Evolutionary conservation across 2,797 vertebrate genomes (phyloP).

Genomic region (Falco peregrinus): DNA sequence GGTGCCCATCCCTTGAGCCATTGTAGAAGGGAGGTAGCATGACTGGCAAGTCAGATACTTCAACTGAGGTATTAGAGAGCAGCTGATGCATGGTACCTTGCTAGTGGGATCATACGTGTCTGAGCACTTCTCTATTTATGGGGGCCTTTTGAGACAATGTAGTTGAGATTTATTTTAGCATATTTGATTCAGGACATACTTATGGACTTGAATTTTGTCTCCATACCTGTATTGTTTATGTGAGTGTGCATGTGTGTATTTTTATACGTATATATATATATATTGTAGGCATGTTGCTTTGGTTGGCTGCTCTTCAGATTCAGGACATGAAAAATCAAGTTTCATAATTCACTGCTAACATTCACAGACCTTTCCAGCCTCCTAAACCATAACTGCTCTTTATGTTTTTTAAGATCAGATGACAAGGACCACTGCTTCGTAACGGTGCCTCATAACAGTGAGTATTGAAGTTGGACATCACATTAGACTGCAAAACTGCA

Average conservation of each 20-base stretch:
- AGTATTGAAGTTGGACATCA: background rate
- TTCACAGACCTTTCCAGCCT: slow-evolving; percentile 11
- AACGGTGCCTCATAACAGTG: background rate
- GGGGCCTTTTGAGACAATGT: background rate
- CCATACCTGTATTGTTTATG: background rate
- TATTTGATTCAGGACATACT: background rate
- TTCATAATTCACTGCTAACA: slow-evolving; percentile 20
- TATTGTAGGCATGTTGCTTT: background rate
- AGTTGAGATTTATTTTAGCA: background rate
- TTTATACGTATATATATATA: background rate
- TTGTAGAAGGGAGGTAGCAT: background rate
- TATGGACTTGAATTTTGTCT: background rate
- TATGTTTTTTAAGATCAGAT: background rate
- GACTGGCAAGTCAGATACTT: background rate
- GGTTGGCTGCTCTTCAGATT: slow-evolving; percentile 9
- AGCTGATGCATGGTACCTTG: background rate
- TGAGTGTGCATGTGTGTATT: rapidly evolving
- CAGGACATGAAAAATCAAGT: slow-evolving; percentile 12
- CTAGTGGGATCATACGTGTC: background rate
- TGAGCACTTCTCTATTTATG: background rate
- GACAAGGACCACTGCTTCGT: slow-evolving; percentile 9
- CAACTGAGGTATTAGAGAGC: background rate
- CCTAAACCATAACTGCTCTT: background rate
- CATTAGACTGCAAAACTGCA: slow-evolving; percentile 17
- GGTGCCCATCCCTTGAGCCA: background rate